phyloP scores from a whole-genome alignment of 2,113 vertebrate species.

The Thalassarche chlororhynchos region DNA sequence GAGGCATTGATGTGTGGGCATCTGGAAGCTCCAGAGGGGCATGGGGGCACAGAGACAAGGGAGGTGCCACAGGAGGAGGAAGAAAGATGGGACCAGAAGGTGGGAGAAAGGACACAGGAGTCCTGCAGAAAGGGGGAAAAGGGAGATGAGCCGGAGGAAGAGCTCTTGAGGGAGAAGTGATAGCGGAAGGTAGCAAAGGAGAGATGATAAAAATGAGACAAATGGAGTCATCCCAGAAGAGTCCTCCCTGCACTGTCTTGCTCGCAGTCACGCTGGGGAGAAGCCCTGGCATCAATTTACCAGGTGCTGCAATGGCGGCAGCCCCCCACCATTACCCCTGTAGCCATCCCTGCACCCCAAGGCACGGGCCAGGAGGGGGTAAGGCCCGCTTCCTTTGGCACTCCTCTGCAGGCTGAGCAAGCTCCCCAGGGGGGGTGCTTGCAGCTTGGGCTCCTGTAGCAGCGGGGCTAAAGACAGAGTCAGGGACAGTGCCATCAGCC shows the following conservation, averaged over 20 bases:
- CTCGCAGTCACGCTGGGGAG: not conserved
- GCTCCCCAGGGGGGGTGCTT: not conserved
- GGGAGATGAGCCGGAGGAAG: not conserved
- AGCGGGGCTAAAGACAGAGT: constrained; percentile 56
- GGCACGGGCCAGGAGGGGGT: fast-evolving
- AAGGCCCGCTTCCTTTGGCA: not conserved
- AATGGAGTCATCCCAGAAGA: not conserved
- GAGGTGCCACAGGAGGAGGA: not conserved
- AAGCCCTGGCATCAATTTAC: not conserved
- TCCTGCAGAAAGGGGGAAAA: not conserved
- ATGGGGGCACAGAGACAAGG: not conserved
- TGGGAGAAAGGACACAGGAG: not conserved
- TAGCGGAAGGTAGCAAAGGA: not conserved
- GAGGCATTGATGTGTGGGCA: not conserved
- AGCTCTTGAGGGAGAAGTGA: not conserved
- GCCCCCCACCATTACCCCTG: not conserved
- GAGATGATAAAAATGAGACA: not conserved
- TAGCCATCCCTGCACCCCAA: not conserved
- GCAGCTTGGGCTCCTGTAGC: not conserved
- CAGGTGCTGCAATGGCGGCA: not conserved
- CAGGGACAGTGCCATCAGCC: constrained; percentile 20
- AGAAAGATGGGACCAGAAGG: not conserved
- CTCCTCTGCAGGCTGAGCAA: not conserved
- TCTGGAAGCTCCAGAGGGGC: not conserved
- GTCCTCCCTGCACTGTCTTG: not conserved